Evolutionary conservation across 2,888 invertebrate species (phyloP), one percentile per base, ranked within the genome.

Genomic region (Brenthis hecate): DNA sequence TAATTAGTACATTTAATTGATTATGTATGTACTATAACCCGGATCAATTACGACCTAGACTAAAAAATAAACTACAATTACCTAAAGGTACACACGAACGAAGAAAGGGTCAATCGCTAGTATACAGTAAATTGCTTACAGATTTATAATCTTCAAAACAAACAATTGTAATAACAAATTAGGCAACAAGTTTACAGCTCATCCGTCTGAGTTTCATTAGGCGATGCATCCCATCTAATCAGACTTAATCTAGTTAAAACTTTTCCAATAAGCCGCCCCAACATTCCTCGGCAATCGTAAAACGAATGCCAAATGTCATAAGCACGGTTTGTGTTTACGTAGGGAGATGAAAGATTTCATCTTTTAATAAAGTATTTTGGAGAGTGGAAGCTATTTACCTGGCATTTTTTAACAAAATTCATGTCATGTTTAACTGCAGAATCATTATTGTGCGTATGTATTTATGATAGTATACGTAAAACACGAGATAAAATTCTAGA

Each of bases 231-330:
- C 73, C 75, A 72, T 76, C 84, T 88, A 89, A 89, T 89, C 88
- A 89, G 86, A 90, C 82, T 80, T 87, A 89, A 91, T 76, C 75
- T 76, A 85, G 91, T 91, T 91, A 91, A 92, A 92, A 92, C 91
- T 92, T 92, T 92, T 85, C 87, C 90, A 92, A 92, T 92, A 91
- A 89, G 83, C 83, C 73, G 78, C 85, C 89, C 89, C 86, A 79
- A 83, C 86, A 85, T 83, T 81, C 80, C 80, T 80, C 78, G 80
- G 74, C 68, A 67, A 73, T 75, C 78, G 79, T 80, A 77, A 81
- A 78, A 74, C 74, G 76, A 72, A 71, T 66, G 62, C 69, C 63
- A 69, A 70, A 74, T 72, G 72, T 73, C 73, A 73, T 73, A 73
- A 72, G 73, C 69, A 63, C 57, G 65, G 69, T 63, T 66, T 58